These are phyloP conservation scores for Hypomecis punctinalis DNA, from an alignment of 2,888 invertebrate genomes.

Conservation along the genomic window DNA sequence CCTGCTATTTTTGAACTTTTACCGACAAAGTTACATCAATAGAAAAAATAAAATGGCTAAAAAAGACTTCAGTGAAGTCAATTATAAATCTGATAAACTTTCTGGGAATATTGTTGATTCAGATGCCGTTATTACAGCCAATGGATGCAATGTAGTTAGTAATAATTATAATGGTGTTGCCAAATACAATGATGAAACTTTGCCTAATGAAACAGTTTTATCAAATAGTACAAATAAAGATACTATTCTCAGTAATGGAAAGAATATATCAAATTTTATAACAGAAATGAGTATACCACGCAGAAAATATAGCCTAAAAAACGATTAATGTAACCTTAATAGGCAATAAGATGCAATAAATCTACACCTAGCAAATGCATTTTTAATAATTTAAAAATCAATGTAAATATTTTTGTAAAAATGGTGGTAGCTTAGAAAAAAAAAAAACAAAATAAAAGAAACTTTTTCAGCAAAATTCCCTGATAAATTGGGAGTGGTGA, in stretches of 20 bases:
- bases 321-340: background rate
- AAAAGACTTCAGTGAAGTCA: conserved; percentile 11
- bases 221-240: conserved; percentile 1
- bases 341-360: too few relatives aligned
- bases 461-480: too few relatives aligned
- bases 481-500: too few relatives aligned
- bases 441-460: background rate
- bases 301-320: conserved; percentile 17
- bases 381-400: background rate
- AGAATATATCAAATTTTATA: conserved; percentile 10
- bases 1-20: conserved; percentile 87
- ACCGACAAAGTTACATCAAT: conserved; percentile 72
- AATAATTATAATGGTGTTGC: background rate
- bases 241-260: background rate
- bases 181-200: background rate
- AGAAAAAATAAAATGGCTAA: conserved; percentile 35
- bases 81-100: background rate
- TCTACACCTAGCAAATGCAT: too few relatives aligned
- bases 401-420: background rate
- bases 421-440: background rate
- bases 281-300: conserved; percentile 10
- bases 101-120: background rate
- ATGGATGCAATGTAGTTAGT: background rate
- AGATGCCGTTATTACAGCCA: too few relatives aligned
- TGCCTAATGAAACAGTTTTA: background rate